Evolutionary conservation across 1,140 invertebrate genomes (phyloP).

Genomic region (Drosophila kohkoa): DNA sequence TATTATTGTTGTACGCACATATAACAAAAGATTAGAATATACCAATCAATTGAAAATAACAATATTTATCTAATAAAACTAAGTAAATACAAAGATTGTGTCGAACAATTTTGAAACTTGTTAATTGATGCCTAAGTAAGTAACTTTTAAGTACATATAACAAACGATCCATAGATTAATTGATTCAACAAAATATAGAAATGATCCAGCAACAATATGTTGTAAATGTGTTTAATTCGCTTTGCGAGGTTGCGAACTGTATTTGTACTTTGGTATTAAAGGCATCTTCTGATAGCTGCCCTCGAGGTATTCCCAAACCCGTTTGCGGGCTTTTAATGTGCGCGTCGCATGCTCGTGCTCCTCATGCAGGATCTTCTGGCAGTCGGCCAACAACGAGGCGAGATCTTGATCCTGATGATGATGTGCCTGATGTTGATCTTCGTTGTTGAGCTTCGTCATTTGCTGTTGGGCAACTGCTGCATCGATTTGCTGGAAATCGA

Average conservation of each 20-base stretch:
- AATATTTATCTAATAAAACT: too few species aligned
- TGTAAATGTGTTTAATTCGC: not conserved
- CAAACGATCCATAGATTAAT: not conserved
- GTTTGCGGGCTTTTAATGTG: slow-evolving; percentile 36
- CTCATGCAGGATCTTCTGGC: slow-evolving; percentile 40
- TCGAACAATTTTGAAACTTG: too few species aligned
- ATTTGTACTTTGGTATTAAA: slow-evolving; percentile 49
- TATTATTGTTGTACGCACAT: too few species aligned
- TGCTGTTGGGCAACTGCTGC: slow-evolving; percentile 1
- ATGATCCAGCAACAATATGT: not conserved
- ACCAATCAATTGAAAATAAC: too few species aligned
- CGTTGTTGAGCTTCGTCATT: too few species aligned
- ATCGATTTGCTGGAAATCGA: slow-evolving; percentile 44
- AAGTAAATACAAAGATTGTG: too few species aligned
- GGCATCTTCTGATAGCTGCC: slow-evolving; percentile 38
- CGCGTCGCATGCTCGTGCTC: slow-evolving; percentile 27
- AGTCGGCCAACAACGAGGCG: slow-evolving; percentile 29
- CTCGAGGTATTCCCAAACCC: slow-evolving; percentile 45
- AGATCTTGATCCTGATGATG: slow-evolving; percentile 6
- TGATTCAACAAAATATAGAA: not conserved
- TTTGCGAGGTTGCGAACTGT: not conserved
- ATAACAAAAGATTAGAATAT: too few species aligned
- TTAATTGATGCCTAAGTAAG: too few species aligned
- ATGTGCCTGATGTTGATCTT: not conserved
- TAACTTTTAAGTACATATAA: not conserved